These are phyloP conservation scores for Toxotes jaculatrix DNA, from an alignment of 2,113 vertebrate genomes.

Conservation along the genomic window DNA sequence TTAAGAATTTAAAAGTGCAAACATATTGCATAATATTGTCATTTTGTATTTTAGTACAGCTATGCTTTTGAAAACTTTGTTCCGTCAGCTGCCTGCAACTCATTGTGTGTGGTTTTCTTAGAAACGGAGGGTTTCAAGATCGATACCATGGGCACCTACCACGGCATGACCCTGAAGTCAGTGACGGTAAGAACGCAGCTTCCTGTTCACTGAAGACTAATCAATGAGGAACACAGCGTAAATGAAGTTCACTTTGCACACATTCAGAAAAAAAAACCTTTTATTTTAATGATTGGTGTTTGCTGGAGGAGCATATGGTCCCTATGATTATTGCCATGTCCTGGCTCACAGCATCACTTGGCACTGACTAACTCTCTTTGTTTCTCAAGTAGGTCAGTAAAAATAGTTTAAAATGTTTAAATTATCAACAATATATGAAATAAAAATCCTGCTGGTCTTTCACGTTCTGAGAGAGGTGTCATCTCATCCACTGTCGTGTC, in stretches of 20 bases:
- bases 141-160: constrained; percentile 99
- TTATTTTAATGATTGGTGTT: no score
- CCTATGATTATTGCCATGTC: background rate
- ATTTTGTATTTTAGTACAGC: background rate
- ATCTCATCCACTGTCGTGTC: background rate
- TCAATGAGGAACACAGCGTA: background rate
- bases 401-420: no score
- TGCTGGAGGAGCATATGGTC: no score
- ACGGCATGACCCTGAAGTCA: constrained; percentile 99
- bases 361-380: background rate
- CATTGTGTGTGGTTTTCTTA: constrained; percentile 56
- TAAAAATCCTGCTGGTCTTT: background rate
- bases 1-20: background rate
- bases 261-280: background rate
- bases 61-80: background rate
- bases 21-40: background rate
- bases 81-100: background rate
- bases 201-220: background rate
- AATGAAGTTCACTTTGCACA: background rate
- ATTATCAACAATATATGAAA: background rate
- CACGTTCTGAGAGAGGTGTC: background rate
- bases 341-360: background rate
- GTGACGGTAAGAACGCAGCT: constrained; percentile 92
- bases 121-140: constrained; percentile 99
- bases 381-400: background rate